A percentile compares a stretch with the other conserved stretches of the same genome.
Evolutionary conservation across 1,140 invertebrate genomes (phyloP).

Genomic region (Lucilia sericata): DNA sequence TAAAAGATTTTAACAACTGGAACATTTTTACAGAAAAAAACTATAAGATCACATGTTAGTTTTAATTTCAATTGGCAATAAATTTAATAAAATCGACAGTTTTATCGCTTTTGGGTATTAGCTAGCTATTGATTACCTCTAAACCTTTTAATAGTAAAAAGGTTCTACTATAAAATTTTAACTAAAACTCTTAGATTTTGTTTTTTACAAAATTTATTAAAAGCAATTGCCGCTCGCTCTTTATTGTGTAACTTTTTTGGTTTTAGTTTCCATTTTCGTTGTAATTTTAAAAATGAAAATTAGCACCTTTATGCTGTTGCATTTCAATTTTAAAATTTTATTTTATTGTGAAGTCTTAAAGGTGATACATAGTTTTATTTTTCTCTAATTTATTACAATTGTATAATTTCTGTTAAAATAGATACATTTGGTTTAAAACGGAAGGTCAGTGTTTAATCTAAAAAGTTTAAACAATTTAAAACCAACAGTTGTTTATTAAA

Average conservation of each 20-base stretch:
- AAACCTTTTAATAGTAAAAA: conserved; percentile 3
- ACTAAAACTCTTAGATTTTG: background rate
- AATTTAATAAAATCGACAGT: conserved; percentile 46
- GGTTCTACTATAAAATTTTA: conserved; percentile 25
- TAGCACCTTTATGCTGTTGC: background rate
- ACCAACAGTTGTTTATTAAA: too few species aligned
- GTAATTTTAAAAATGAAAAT: background rate
- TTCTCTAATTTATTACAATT: background rate
- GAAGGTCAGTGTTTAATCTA: too few species aligned
- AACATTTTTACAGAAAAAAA: background rate
- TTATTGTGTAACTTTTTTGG: conserved; percentile 9
- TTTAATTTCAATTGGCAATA: conserved; percentile 43
- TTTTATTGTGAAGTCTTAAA: background rate
- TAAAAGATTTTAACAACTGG: background rate
- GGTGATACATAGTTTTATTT: background rate
- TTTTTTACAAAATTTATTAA: background rate
- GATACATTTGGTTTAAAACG: too few species aligned
- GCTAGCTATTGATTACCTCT: background rate
- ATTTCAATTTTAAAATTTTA: background rate
- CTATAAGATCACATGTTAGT: conserved; percentile 11
- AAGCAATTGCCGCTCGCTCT: background rate
- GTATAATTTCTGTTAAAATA: too few species aligned
- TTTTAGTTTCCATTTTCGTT: background rate
- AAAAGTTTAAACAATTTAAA: too few species aligned
- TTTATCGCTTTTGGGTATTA: conserved; percentile 38